Evolutionary conservation across 2,797 vertebrate genomes (phyloP).

Genomic region (Philypnodon macrostomus): DNA sequence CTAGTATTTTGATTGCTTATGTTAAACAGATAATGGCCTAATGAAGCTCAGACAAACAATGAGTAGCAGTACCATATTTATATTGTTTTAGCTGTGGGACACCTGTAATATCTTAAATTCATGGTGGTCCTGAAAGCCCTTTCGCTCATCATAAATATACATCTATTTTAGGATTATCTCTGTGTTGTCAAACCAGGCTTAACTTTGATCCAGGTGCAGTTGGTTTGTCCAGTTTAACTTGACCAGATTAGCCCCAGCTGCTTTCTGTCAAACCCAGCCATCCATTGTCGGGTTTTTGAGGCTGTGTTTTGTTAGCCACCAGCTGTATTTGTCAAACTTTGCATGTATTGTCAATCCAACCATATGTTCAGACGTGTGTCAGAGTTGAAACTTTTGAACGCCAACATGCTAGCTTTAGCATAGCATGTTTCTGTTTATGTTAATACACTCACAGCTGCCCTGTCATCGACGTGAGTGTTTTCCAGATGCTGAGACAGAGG

Average conservation of each 20-base stretch:
- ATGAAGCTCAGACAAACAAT: constrained; percentile 8
- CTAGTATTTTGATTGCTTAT: too few species aligned
- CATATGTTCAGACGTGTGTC: constrained; percentile 1
- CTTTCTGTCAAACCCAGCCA: not conserved
- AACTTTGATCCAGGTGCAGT: constrained; percentile 4
- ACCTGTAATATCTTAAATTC: not conserved
- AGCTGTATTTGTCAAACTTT: constrained; percentile 5
- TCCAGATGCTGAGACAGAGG: constrained; percentile 4
- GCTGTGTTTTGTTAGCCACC: not conserved
- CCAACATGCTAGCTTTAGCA: not conserved
- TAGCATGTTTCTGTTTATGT: not conserved
- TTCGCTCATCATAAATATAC: not conserved
- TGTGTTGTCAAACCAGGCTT: not conserved
- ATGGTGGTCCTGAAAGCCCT: not conserved
- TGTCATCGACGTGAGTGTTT: not conserved
- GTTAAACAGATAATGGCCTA: constrained; percentile 9
- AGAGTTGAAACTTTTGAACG: not conserved
- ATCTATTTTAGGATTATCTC: not conserved
- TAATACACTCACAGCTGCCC: not conserved
- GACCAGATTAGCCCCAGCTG: constrained; percentile 7
- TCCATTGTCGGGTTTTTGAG: constrained; percentile 1
- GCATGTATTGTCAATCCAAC: not conserved
- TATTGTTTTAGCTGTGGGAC: constrained; percentile 3
- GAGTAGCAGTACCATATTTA: too few species aligned
- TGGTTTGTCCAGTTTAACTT: constrained; percentile 5